Evolutionary conservation across 2,888 invertebrate genomes (phyloP).

Genomic region (Achlya flavicornis): DNA sequence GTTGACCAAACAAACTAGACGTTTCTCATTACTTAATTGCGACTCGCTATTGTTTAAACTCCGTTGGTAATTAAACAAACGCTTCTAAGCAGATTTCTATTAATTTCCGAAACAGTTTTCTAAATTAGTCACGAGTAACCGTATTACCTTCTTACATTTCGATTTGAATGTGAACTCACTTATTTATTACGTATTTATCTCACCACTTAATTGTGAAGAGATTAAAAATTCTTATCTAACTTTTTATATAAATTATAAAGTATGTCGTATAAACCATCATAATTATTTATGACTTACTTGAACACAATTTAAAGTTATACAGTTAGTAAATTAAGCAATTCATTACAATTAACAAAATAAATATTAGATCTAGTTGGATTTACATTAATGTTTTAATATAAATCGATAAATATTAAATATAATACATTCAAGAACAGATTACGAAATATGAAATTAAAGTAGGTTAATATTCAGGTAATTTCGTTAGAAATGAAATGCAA

Average conservation of each 20-base stretch:
- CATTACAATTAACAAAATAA: not conserved
- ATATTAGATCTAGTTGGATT: not conserved
- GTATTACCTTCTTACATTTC: constrained; percentile 8
- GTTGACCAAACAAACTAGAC: constrained; percentile 65
- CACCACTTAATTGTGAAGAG: not conserved
- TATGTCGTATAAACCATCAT: constrained; percentile 1
- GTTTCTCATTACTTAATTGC: constrained; percentile 81
- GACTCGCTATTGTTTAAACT: constrained; percentile 69
- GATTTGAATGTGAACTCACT: constrained; percentile 29
- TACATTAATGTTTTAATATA: too few species aligned
- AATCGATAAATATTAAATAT: too few species aligned
- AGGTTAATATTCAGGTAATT: constrained; percentile 1
- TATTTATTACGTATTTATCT: constrained; percentile 10
- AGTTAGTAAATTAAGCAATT: not conserved
- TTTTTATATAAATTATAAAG: not conserved
- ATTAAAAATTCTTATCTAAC: constrained; percentile 3
- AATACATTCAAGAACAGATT: not conserved
- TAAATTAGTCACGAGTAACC: constrained; percentile 34
- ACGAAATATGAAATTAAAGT: not conserved
- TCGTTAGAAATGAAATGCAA: constrained; percentile 1
- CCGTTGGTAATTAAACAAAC: constrained; percentile 70
- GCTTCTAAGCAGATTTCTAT: constrained; percentile 72
- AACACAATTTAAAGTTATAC: not conserved
- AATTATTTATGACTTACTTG: constrained; percentile 3
- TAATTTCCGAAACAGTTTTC: constrained; percentile 60